Conservation (phyloP, 2,888 invertebrate genomes). For the Didymodactylos carnosus region DNA sequence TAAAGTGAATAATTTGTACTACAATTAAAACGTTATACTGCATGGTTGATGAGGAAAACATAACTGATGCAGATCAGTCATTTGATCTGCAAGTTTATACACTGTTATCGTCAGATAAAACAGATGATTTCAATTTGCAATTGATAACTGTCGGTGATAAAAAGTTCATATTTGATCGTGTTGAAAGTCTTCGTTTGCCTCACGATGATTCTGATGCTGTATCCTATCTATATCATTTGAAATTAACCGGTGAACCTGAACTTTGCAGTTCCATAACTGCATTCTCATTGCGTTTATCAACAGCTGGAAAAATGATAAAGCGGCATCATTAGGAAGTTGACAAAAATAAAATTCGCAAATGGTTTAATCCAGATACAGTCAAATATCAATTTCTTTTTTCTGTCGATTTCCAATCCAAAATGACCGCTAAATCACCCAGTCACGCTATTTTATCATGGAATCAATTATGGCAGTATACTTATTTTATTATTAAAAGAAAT, state of each 20-base stretch:
- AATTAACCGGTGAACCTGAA: background rate
- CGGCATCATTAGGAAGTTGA: background rate
- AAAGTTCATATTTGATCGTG: background rate
- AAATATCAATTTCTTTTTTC: background rate
- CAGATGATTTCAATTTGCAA: background rate
- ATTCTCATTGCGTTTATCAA: background rate
- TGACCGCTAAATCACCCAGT: background rate
- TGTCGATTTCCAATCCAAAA: background rate
- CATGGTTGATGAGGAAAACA: background rate
- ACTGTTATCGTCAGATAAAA: background rate
- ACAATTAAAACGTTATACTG: too few species aligned
- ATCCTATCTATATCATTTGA: background rate
- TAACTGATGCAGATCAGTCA: background rate
- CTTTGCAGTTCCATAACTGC: background rate
- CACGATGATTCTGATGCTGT: background rate
- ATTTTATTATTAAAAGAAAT: background rate
- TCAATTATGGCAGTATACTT: background rate
- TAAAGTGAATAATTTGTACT: too few species aligned
- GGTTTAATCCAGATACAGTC: background rate
- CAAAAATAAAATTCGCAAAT: background rate
- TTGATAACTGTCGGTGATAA: background rate
- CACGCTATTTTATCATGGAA: background rate
- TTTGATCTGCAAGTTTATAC: background rate
- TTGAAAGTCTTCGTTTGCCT: background rate
- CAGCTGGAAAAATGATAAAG: background rate